A percentile compares a stretch with the other conserved stretches of the same genome.
These are phyloP conservation scores for Abrostola triplasia DNA, from an alignment of 2,888 invertebrate genomes.

Conservation along the genomic window DNA sequence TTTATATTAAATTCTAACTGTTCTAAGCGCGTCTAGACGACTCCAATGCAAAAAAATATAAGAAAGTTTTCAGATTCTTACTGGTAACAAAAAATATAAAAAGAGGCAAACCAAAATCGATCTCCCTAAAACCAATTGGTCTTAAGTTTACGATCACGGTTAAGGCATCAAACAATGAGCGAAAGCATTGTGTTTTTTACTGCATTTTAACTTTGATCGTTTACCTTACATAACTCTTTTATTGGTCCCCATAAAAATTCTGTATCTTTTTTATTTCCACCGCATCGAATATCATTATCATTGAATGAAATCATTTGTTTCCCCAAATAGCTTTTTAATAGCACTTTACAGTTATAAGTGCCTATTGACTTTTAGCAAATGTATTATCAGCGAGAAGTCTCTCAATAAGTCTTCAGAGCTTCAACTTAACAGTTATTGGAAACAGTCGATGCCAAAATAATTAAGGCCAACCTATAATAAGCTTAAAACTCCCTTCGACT, in stretches of 20 bases:
- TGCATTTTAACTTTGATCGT: slow-evolving; percentile 79
- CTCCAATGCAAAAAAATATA: slow-evolving; percentile 7
- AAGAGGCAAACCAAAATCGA: slow-evolving; percentile 31
- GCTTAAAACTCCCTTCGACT: slow-evolving; percentile 8
- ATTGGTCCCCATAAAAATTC: slow-evolving; percentile 59
- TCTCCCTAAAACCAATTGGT: slow-evolving; percentile 83
- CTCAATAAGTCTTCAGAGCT: slow-evolving; percentile 1
- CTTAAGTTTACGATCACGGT: slow-evolving; percentile 79
- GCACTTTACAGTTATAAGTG: slow-evolving; percentile 21
- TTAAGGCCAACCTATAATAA: slow-evolving; percentile 9
- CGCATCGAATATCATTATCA: slow-evolving; percentile 46
- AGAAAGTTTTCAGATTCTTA: slow-evolving; percentile 1
- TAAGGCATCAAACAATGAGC: slow-evolving; percentile 80
- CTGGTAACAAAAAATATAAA: slow-evolving; percentile 17
- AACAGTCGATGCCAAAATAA: slow-evolving; percentile 19
- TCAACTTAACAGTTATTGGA: slow-evolving; percentile 17
- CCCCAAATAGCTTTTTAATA: slow-evolving; percentile 37
- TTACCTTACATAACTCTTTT: slow-evolving; percentile 78
- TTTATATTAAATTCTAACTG: not conserved
- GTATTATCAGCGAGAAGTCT: slow-evolving; percentile 11
- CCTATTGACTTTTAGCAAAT: slow-evolving; percentile 18
- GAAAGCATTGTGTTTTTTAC: slow-evolving; percentile 79
- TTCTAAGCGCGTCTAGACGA: slow-evolving; percentile 28
- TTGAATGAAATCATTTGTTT: slow-evolving; percentile 45
- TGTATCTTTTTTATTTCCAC: slow-evolving; percentile 47